Base-by-base conservation (phyloP, 2,888 invertebrate genomes). In the Patella ulyssiponensis region DNA sequence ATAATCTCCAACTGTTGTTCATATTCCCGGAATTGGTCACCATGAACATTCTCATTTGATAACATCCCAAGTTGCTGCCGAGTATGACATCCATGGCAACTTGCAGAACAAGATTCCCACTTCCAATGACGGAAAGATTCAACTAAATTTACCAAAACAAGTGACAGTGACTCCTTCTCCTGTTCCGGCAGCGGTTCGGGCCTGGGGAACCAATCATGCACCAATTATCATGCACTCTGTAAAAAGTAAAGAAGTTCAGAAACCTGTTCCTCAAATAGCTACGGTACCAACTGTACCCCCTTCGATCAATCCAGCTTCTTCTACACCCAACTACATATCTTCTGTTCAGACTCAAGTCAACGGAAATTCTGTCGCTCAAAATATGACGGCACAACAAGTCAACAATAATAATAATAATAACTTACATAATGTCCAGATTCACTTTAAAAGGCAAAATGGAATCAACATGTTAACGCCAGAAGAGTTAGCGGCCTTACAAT, bases 191-290 rank as follows among this genome's bases (percentile, higher is more conserved):
- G 83, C 80, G 51, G 87, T 90, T 12, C 95, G 96, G 82, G 96
- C 97, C 4, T 93, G 96, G 77, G 95, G 95, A 90, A 95, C 96
- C 72, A 96, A 97, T 95, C 95, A 95, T 77, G 96, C 96, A 77
- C 97, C 97, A 11, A 96, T 98, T 83, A 97, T 98, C 82, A 98
- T 98, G 97, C 97, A 98, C 91, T 96, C 97, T 53, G 98, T 98
- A 23, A 97, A 97, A 91, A 97, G 97, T 93, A 97, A 97, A 23
- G 97, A 97, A 92, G 97, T 92, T 64, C 97, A 97, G 90, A 98
- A 98, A 91, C 98, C 98, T 0, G 95, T 97, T 52, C 93, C 98
- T 82, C 98, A 98, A 92, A 98, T 97, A 20, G 98, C 98, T 14
- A 96, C 97, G 73, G 97, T 96, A n/a, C 97, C 97, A 1, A 95